Conservation (phyloP, 1,140 invertebrate species). For the Heterodera schachtii region DNA sequence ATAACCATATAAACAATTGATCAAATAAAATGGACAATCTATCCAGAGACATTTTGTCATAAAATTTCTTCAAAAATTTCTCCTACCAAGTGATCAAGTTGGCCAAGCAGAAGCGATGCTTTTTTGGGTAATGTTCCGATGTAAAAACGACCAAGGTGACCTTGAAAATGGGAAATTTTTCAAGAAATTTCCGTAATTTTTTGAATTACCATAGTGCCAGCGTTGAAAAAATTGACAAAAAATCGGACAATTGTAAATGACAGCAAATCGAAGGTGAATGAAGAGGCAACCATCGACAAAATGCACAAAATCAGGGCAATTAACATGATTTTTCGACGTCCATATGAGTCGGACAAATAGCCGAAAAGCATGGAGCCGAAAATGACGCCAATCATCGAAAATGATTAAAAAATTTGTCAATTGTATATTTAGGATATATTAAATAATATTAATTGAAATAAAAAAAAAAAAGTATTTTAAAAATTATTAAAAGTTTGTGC, state of each 20-base stretch:
- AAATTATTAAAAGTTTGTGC: too few species aligned
- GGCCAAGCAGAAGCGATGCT: slow-evolving; percentile 50
- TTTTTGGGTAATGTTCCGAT: slow-evolving; percentile 53
- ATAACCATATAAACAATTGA: too few species aligned
- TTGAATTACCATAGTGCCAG: slow-evolving; percentile 47
- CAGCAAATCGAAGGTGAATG: slow-evolving; percentile 43
- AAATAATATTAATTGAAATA: too few species aligned
- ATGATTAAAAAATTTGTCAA: slow-evolving; percentile 13
- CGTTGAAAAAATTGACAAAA: slow-evolving; percentile 53
- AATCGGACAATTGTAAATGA: slow-evolving; percentile 48
- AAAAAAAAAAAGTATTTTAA: too few species aligned
- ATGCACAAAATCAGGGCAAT: slow-evolving; percentile 45
- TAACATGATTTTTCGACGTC: slow-evolving; percentile 42
- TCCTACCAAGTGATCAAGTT: slow-evolving; percentile 48
- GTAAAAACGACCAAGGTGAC: slow-evolving; percentile 51
- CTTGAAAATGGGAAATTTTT: slow-evolving; percentile 9
- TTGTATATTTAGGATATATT: too few species aligned
- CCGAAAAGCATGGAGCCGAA: slow-evolving; percentile 36
- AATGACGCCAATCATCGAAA: slow-evolving; percentile 33
- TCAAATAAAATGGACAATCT: too few species aligned
- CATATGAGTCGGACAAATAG: slow-evolving; percentile 27
- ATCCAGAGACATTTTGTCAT: not conserved
- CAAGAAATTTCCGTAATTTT: too few species aligned
- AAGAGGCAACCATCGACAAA: slow-evolving; percentile 45
- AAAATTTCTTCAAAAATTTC: not conserved